phyloP scores from a whole-genome alignment of 2,113 vertebrate species.

The Epinephelus lanceolatus region DNA sequence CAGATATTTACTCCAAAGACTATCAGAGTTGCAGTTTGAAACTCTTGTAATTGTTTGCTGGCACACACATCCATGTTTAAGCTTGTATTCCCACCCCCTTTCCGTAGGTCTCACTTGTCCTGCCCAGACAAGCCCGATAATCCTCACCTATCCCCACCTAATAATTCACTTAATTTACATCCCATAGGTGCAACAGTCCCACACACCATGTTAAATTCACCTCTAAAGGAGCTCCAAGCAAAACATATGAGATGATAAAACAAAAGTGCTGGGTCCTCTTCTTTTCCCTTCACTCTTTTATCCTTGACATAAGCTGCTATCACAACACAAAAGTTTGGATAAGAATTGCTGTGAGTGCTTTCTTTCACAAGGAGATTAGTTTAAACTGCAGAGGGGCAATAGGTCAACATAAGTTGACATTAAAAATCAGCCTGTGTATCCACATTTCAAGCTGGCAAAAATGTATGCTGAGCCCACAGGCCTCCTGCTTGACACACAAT shows the following conservation, averaged over 20 bases:
- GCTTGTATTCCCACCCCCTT: background rate
- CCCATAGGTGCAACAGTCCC: background rate
- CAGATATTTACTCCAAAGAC: background rate
- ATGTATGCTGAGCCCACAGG: slow-evolving; percentile 9
- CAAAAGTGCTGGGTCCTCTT: background rate
- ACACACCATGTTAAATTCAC: slow-evolving; percentile 23
- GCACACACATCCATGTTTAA: background rate
- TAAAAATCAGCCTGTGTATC: slow-evolving; percentile 4
- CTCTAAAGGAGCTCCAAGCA: background rate
- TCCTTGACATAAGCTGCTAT: background rate
- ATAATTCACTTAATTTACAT: slow-evolving; percentile 24
- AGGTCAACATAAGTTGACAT: slow-evolving; percentile 16
- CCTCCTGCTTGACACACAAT: slow-evolving; percentile 30
- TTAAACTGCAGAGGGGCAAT: slow-evolving; percentile 7
- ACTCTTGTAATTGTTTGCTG: background rate
- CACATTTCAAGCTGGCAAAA: slow-evolving; percentile 16
- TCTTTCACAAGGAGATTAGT: background rate
- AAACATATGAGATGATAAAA: background rate
- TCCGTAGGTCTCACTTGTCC: slow-evolving; percentile 21
- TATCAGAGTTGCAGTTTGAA: background rate
- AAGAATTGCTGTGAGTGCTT: background rate
- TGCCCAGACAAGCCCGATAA: slow-evolving; percentile 28
- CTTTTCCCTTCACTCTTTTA: background rate
- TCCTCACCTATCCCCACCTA: slow-evolving; percentile 12
- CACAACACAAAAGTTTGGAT: background rate